Evolutionary conservation across 2,888 invertebrate species (phyloP), one percentile per base, ranked within the genome.

Genomic region (Strigamia maritima): DNA sequence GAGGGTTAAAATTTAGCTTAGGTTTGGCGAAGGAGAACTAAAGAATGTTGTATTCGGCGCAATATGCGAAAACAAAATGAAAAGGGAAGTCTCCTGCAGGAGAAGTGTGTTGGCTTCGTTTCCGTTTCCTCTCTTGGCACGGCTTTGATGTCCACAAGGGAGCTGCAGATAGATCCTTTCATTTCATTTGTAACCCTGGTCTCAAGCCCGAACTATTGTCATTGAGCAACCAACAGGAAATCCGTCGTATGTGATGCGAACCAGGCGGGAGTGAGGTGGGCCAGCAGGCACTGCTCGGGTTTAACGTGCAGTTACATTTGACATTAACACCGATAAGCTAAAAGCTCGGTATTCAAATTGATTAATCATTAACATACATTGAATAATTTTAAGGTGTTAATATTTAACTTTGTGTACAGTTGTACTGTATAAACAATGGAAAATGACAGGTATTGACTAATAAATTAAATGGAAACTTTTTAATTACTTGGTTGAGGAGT

Each of bases 61-160:
- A 19, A 60, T 60, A 60, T 60, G 22, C 3, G 19, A 22, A 16
- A 22, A 60, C 60, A 60, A 60, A 60, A 60, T 60, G 60, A 60
- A 60, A 60, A 60, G 22, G 60, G 60, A 60, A 60, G 22, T 60
- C 60, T 60, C 60, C 60, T 19, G 19, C 60, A 19, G 60, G 60
- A 60, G 40, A 40, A 40, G 60, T n/a, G 22, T 60, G 60, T 19
- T 60, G 60, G 60, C 60, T 60, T 19, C 60, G 60, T 19, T 60
- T 60, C 60, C 60, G 60, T 60, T 60, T 60, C 60, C 60, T 60
- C 60, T 60, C 60, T 60, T 60, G 60, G 60, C 60, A 60, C 60
- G 60, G 40, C 60, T 60, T 60, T 60, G 31, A 31, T 31, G 60
- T 60, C 60, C 60, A 60, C 60, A 19, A 31, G 40, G 40, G 40